A percentile compares a stretch with the other conserved stretches of the same genome.
Evolutionary conservation across 2,113 vertebrate genomes (phyloP).

Genomic region (Pontoporia blainvillei): DNA sequence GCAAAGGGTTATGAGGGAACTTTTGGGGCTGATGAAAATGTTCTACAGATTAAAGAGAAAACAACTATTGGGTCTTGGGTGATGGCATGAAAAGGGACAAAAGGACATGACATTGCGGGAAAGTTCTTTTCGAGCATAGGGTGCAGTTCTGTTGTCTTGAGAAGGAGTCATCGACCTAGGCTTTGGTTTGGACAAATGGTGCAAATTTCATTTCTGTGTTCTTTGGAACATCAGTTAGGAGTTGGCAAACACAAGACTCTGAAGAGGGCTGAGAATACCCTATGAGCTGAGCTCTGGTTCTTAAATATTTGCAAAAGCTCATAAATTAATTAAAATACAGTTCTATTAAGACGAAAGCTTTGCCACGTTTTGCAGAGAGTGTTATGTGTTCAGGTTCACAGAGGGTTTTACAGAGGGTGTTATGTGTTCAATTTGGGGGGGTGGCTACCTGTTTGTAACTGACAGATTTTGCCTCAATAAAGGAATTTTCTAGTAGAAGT

Average conservation of each 20-base stretch:
- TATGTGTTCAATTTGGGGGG: background rate
- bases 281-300: background rate
- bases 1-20: background rate
- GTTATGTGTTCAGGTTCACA: background rate
- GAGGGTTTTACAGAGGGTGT: background rate
- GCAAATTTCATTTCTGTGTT: conserved; percentile 5
- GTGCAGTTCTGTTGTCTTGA: background rate
- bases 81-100: background rate
- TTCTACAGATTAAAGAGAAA: background rate
- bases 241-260: background rate
- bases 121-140: background rate
- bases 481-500: background rate
- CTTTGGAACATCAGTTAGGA: background rate
- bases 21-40: background rate
- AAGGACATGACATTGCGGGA: background rate
- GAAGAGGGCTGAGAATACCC: background rate
- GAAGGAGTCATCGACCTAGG: background rate
- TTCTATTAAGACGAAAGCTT: background rate
- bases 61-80: background rate
- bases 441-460: background rate
- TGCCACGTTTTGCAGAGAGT: background rate
- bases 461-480: background rate
- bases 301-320: background rate
- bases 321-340: background rate
- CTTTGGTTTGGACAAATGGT: background rate